These are phyloP conservation scores for Stictonetta naevosa DNA, from an alignment of 2,113 vertebrate genomes.

Conservation along the genomic window DNA sequence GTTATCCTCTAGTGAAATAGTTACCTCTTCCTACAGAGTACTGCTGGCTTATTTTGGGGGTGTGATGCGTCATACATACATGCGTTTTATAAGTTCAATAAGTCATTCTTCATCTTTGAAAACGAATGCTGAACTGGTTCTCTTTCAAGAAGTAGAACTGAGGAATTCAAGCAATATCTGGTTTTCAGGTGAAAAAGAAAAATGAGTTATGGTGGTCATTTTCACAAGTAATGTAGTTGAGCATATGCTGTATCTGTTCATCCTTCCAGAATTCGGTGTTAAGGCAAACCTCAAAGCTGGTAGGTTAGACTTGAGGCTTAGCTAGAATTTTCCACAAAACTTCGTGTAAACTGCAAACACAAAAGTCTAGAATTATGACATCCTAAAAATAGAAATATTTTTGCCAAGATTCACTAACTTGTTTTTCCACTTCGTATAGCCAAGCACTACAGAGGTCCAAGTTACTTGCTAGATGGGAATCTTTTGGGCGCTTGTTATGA, in stretches of 20 bases:
- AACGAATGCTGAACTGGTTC: neutral
- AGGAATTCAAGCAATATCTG: neutral
- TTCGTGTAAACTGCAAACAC: neutral
- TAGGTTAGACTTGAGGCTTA: neutral
- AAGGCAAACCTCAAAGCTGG: neutral
- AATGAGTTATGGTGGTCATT: neutral
- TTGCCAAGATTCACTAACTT: neutral
- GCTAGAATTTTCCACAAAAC: neutral
- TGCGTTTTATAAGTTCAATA: neutral
- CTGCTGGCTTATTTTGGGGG: neutral
- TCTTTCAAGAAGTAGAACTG: conserved; percentile 34
- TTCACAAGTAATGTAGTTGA: neutral
- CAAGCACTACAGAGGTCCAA: neutral
- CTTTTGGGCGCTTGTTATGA: neutral
- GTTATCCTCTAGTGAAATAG: neutral
- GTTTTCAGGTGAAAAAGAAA: neutral
- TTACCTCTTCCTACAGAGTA: neutral
- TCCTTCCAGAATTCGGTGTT: neutral
- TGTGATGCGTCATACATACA: conserved; percentile 23
- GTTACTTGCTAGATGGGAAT: neutral
- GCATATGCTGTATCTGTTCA: neutral
- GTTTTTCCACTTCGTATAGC: neutral
- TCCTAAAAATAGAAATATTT: neutral
- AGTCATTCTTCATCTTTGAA: conserved; percentile 32
- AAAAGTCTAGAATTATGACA: neutral